Evolutionary conservation across 2,888 invertebrate species (phyloP).

Genomic region (Eilema sororculum): DNA sequence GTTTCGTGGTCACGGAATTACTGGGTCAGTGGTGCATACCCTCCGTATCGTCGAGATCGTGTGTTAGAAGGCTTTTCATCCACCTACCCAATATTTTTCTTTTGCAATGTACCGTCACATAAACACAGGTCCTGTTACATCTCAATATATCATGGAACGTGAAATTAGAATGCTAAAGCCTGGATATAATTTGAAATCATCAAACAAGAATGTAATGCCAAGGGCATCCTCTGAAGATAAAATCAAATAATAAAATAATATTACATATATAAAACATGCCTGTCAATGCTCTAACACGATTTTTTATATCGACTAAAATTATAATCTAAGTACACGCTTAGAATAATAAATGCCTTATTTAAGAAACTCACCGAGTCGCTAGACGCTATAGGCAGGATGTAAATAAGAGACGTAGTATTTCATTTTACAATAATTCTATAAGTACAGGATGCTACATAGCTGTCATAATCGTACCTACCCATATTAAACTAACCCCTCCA

Average conservation of each 20-base stretch:
- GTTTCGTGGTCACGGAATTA: too few relatives aligned
- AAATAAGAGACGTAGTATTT: background rate
- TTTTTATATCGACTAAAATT: constrained; percentile 52
- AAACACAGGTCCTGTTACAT: too few relatives aligned
- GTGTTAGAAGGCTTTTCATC: too few relatives aligned
- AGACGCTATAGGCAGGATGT: background rate
- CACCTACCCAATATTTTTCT: too few relatives aligned
- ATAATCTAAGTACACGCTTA: constrained; percentile 39
- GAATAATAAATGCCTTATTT: constrained; percentile 55
- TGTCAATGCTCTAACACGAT: constrained; percentile 53
- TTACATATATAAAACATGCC: background rate
- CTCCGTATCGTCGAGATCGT: too few relatives aligned
- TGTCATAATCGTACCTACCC: too few relatives aligned
- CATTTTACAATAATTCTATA: background rate
- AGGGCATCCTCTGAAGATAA: constrained; percentile 9
- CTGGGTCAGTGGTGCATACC: too few relatives aligned
- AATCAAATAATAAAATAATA: constrained; percentile 47
- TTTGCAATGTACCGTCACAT: too few relatives aligned
- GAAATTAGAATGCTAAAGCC: too few relatives aligned
- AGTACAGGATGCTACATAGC: too few relatives aligned
- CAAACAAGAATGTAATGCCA: background rate
- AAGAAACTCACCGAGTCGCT: constrained; percentile 32
- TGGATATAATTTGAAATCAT: background rate
- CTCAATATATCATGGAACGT: too few relatives aligned
- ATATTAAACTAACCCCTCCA: too few relatives aligned